Evolutionary conservation across 2,113 vertebrate genomes (phyloP), one percentile per base, ranked within the genome.

Genomic region (Anolis carolinensis): DNA sequence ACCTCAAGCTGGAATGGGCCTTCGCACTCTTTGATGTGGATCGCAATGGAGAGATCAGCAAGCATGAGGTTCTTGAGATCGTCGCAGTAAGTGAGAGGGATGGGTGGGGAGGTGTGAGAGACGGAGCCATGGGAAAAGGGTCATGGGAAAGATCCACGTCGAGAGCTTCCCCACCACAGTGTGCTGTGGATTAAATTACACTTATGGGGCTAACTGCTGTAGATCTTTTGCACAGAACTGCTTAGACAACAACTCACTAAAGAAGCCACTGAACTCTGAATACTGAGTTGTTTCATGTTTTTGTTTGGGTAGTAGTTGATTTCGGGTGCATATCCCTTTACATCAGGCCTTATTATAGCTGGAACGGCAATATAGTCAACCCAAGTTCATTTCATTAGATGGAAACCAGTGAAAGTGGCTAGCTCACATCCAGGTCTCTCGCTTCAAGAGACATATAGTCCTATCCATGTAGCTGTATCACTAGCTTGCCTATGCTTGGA

Each of bases 1-100:
- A 93, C 85, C 96, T 97, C 10, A 99, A 99, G 67, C 95, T 99
- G 4, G 98, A 98, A 90, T 99, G 98, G 98, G 98, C 98, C 4
- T 99, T 99, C 94, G 98, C 98, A 0, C 96, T 99, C 62, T 99
- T 98, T 13, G 98, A 99, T 10, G 98, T 99, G 0, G 98, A 99
- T 7, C 96, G 98, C 79, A 99, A 98, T 0, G 98, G 98, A 0
- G 96, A 98, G 94, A 97, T 99, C 95, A 98, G 96, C 95, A 99
- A 98, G 94, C 84, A 71, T 0, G 98, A 99, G 89, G 98, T 98
- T 89, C 94, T 96, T 2, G 98, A 98, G 94, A 99, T 98, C 86
- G 96, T 98, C 92, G 94, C 95, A 94, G 98, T 99, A 93, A 97
- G 96, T 23, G 62, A 27, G 1, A 44, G 32, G n/a, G 14, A 11